A percentile compares a stretch with the other conserved stretches of the same genome.
Evolutionary conservation across 2,797 vertebrate genomes (phyloP).

Genomic region (Triplophysa bombifrons): DNA sequence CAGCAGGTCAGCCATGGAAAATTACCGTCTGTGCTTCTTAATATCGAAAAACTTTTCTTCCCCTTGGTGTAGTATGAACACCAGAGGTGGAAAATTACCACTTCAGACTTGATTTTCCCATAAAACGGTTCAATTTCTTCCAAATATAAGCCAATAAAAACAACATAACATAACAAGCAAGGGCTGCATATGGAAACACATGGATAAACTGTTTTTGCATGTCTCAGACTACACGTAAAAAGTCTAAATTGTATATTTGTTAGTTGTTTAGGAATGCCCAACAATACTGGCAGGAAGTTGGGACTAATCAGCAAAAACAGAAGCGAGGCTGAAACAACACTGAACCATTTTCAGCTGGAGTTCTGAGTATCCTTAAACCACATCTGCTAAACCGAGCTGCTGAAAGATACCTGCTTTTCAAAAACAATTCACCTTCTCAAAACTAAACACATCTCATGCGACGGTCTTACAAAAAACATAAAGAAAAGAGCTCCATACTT

Average conservation of each 20-base stretch:
- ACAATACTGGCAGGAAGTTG: slow-evolving; percentile 51
- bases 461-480: slow-evolving; percentile 45
- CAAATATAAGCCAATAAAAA: slow-evolving; percentile 5
- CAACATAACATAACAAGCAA: background rate
- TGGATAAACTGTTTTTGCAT: background rate
- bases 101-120: background rate
- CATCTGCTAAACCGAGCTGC: slow-evolving; percentile 14
- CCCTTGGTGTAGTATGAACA: slow-evolving; percentile 18
- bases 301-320: slow-evolving; percentile 42
- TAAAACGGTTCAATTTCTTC: background rate
- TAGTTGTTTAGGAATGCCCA: slow-evolving; percentile 35
- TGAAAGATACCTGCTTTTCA: slow-evolving; percentile 52
- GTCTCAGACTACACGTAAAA: background rate
- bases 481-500: slow-evolving; percentile 4
- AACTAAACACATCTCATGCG: slow-evolving; percentile 34
- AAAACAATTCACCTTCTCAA: slow-evolving; percentile 40
- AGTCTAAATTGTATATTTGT: slow-evolving; percentile 27
- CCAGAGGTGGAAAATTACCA: background rate
- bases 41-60: slow-evolving; percentile 42
- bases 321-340: slow-evolving; percentile 54
- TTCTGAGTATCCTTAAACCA: slow-evolving; percentile 36
- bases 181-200: background rate
- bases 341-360: slow-evolving; percentile 31
- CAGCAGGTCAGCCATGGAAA: slow-evolving; percentile 50
- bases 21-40: slow-evolving; percentile 46